Evolutionary conservation across 2,888 invertebrate genomes (phyloP), one percentile per base, ranked within the genome.

Genomic region (Trachelus troglodyta): DNA sequence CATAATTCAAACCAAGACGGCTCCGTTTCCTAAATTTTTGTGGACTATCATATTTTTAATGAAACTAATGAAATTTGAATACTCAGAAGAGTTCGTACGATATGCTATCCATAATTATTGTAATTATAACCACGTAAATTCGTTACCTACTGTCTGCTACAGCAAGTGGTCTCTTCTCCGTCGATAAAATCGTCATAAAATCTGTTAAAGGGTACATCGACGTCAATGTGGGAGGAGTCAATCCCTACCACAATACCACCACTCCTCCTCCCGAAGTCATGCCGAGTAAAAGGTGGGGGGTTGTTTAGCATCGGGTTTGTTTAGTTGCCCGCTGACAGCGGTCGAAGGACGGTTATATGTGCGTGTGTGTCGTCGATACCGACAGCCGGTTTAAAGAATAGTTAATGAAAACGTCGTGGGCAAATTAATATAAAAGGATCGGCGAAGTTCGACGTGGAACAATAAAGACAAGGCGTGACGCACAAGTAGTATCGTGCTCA

Each of bases 261-360:
- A 75, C 81, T 77, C 79, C 82, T 6, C 12, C 40, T 78, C 37
- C 6, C 79, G 81, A 76, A 82, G 86, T 87, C 88, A 87, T 85
- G 87, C 87, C 84, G 87, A 83, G 80, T 35, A 77, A 80, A 80
- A 80, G 85, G 89, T 87, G 90, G 90, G 85, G 90, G 90, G 87
- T 86, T 89, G 89, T 89, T 89, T 87, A 86, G 87, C 88, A 85
- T 85, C 86, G 79, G 80, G 85, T 88, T 89, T 90, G 88, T 90
- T 91, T 90, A 91, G 91, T 91, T 90, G 90, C 88, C 88, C 90
- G 91, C 89, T 90, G 90, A 91, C 89, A 90, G 90, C 91, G 90
- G 90, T 84, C 88, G 89, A 85, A 87, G 83, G 83, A 87, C 83
- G 75, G 37, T 33, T 75, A 79, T 80, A 80, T 77, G 83, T 79